These are phyloP conservation scores for Chelmon rostratus DNA, from an alignment of 2,797 vertebrate genomes.

Conservation along the genomic window DNA sequence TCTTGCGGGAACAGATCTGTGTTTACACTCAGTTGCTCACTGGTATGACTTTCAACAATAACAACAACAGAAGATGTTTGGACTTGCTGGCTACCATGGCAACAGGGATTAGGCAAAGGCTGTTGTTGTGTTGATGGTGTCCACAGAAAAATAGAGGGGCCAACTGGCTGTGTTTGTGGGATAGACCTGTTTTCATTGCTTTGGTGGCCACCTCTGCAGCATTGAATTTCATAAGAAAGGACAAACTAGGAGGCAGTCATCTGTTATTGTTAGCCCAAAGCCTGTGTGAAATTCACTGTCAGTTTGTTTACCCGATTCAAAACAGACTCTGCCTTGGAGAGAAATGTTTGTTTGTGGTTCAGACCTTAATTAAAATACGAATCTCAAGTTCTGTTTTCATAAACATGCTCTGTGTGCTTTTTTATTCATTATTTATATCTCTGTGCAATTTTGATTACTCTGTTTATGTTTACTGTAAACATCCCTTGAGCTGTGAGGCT, in stretches of 20 bases:
- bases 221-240: slow-evolving; percentile 86
- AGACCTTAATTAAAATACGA: slow-evolving; percentile 90
- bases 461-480: slow-evolving; percentile 90
- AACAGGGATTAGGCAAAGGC: slow-evolving; percentile 90
- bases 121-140: slow-evolving; percentile 93
- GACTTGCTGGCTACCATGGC: slow-evolving; percentile 97
- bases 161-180: slow-evolving; percentile 75
- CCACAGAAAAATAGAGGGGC: slow-evolving; percentile 88
- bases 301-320: slow-evolving; percentile 92
- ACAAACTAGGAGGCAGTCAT: slow-evolving; percentile 85
- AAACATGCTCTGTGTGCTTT: slow-evolving; percentile 85
- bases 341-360: slow-evolving; percentile 91
- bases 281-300: slow-evolving; percentile 88
- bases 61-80: slow-evolving; percentile 98
- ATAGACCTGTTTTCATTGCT: slow-evolving; percentile 77
- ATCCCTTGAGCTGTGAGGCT: slow-evolving; percentile 79
- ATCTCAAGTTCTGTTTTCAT: slow-evolving; percentile 85
- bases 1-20: slow-evolving; percentile 84
- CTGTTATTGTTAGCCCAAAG: slow-evolving; percentile 92
- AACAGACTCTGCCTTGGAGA: slow-evolving; percentile 89
- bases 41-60: slow-evolving; percentile 93
- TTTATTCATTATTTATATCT: slow-evolving; percentile 87
- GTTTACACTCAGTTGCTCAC: slow-evolving; percentile 87
- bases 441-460: slow-evolving; percentile 87
- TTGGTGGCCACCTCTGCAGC: slow-evolving; percentile 77